phyloP scores from a whole-genome alignment of 2,888 invertebrate genomes.

The Doris montereyensis region DNA sequence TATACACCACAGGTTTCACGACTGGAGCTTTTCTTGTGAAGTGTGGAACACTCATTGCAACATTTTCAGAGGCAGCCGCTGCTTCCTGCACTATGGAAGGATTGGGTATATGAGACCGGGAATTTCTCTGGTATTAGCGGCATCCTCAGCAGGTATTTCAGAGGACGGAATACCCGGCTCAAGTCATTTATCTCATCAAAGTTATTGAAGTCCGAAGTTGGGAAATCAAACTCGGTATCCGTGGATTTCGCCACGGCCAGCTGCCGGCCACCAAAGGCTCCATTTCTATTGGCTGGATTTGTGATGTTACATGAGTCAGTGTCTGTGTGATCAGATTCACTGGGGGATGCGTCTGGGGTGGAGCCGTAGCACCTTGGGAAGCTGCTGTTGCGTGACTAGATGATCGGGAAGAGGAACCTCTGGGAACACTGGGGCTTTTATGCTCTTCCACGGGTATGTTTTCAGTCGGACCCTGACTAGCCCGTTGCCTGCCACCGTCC shows the following conservation, averaged over 20 bases:
- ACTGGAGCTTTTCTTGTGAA: neutral
- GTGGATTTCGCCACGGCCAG: conserved; percentile 56
- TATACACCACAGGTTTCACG: conserved; percentile 35
- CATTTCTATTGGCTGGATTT: conserved; percentile 43
- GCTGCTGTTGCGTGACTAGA: conserved; percentile 39
- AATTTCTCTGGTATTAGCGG: neutral
- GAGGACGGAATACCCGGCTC: too few species aligned
- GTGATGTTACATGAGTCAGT: conserved; percentile 61
- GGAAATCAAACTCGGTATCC: conserved; percentile 65
- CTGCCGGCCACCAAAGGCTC: conserved; percentile 41
- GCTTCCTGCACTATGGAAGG: too few species aligned
- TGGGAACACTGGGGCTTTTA: conserved; percentile 1
- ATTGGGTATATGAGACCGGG: too few species aligned
- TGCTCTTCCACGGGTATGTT: neutral
- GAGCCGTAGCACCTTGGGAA: conserved; percentile 40
- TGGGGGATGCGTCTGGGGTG: conserved; percentile 48
- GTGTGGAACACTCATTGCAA: neutral
- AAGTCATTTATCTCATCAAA: conserved; percentile 64
- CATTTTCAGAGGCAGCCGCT: conserved; percentile 20
- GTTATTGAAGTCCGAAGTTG: conserved; percentile 64
- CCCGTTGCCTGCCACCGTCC: neutral
- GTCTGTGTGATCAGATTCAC: conserved; percentile 60
- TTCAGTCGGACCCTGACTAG: neutral
- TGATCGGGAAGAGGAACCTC: conserved; percentile 18
- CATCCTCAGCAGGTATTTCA: too few species aligned